These are phyloP conservation scores for Botia almorhae DNA, from an alignment of 2,797 vertebrate species.

Conservation along the genomic window DNA sequence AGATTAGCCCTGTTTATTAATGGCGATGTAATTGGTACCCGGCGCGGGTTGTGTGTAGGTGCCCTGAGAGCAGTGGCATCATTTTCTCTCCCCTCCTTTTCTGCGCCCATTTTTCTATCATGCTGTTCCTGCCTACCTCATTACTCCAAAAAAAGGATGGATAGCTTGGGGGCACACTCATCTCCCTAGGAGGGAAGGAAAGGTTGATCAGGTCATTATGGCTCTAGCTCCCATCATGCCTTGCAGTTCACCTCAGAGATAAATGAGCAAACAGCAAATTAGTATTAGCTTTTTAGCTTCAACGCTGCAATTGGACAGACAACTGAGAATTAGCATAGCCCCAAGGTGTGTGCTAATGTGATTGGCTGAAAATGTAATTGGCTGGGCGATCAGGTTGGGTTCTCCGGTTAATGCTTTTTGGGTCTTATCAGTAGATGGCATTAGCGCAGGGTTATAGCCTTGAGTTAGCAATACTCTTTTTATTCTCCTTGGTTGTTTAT, in stretches of 20 bases:
- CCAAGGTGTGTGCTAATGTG: constrained; percentile 73
- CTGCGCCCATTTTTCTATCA: constrained; percentile 30
- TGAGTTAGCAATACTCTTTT: constrained; percentile 32
- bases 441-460: constrained; percentile 41
- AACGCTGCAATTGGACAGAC: constrained; percentile 1
- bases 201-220: constrained; percentile 75
- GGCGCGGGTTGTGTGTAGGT: constrained; percentile 58
- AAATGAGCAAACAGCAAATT: constrained; percentile 60
- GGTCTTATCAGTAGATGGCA: constrained; percentile 31
- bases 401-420: constrained; percentile 38
- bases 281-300: constrained; percentile 25
- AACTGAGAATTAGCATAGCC: constrained; percentile 71
- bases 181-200: constrained; percentile 50
- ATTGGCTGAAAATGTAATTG: constrained; percentile 66
- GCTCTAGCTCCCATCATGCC: constrained; percentile 69
- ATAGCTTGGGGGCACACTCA: constrained; percentile 43
- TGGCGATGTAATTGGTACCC: constrained; percentile 60
- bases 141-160: constrained; percentile 67
- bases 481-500: constrained; percentile 15
- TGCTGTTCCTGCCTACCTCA: constrained; percentile 59
- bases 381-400: constrained; percentile 33
- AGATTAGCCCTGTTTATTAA: constrained; percentile 53
- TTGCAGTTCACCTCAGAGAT: constrained; percentile 75
- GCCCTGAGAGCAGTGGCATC: constrained; percentile 59
- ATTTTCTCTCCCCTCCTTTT: constrained; percentile 21